phyloP scores from a whole-genome alignment of 1,140 invertebrate genomes.

The Drosophila athabasca region DNA sequence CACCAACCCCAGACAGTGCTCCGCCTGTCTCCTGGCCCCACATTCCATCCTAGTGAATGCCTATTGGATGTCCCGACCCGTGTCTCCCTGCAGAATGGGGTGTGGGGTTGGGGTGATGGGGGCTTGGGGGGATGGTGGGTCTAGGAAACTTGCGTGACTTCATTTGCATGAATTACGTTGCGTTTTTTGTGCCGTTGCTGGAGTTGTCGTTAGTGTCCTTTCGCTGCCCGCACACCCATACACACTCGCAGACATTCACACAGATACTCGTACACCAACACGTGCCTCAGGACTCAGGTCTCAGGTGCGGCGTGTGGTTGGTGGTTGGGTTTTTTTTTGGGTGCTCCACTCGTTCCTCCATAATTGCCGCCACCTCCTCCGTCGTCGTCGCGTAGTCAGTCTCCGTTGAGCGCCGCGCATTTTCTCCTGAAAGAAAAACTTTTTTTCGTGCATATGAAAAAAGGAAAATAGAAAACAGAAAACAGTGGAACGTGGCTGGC shows the following conservation, averaged over 20 bases:
- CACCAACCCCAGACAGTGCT: slow-evolving; percentile 1
- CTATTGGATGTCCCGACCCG: slow-evolving; percentile 48
- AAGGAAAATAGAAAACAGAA: slow-evolving; percentile 28
- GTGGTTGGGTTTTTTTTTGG: slow-evolving; percentile 40
- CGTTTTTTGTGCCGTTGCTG: slow-evolving; percentile 40
- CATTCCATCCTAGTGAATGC: slow-evolving; percentile 30
- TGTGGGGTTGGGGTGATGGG: not conserved
- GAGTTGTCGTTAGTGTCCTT: slow-evolving; percentile 66
- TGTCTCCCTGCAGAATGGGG: slow-evolving; percentile 9
- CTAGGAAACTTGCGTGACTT: slow-evolving; percentile 76
- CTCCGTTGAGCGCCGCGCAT: slow-evolving; percentile 35
- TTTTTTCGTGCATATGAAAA: slow-evolving; percentile 58
- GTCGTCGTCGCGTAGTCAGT: slow-evolving; percentile 54
- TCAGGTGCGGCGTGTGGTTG: slow-evolving; percentile 33
- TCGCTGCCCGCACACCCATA: slow-evolving; percentile 33
- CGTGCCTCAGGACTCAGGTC: slow-evolving; percentile 26
- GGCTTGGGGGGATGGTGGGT: not conserved
- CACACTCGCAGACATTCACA: slow-evolving; percentile 3
- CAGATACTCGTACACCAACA: slow-evolving; percentile 12
- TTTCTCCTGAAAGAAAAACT: slow-evolving; percentile 37
- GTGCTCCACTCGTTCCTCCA: slow-evolving; percentile 48
- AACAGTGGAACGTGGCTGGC: not conserved
- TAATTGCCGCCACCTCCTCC: slow-evolving; percentile 53
- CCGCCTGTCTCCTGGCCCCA: not conserved
- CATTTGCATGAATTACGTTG: slow-evolving; percentile 81